These are phyloP conservation scores for Diarsia brunnea DNA, from an alignment of 2,888 invertebrate genomes.

Conservation along the genomic window DNA sequence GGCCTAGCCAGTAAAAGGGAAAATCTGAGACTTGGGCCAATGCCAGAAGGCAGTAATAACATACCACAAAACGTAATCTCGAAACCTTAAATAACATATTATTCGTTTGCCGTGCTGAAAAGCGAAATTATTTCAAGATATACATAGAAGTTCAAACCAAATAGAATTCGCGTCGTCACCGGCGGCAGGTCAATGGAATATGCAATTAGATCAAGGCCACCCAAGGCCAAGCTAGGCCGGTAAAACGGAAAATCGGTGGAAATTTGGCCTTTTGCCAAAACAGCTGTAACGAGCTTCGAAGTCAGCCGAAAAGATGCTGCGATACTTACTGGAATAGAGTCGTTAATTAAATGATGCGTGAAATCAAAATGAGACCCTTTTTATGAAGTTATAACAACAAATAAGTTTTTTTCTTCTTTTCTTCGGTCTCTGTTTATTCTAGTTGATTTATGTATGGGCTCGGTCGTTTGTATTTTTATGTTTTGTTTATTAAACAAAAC, in stretches of 20 bases:
- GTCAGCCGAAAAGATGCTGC: constrained; percentile 54
- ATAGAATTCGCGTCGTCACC: constrained; percentile 42
- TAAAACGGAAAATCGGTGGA: constrained; percentile 55
- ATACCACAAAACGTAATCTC: constrained; percentile 45
- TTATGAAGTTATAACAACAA: constrained; percentile 23
- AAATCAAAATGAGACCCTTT: constrained; percentile 55
- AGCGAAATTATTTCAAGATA: constrained; percentile 36
- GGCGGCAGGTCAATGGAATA: constrained; percentile 56
- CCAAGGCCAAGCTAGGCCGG: constrained; percentile 60
- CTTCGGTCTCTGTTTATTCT: constrained; percentile 9
- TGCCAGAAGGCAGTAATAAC: constrained; percentile 59
- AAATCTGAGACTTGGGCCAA: constrained; percentile 57
- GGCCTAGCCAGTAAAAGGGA: constrained; percentile 57
- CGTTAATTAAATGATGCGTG: constrained; percentile 51
- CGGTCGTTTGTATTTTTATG: constrained; percentile 3
- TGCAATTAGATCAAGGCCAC: constrained; percentile 65
- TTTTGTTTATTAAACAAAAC: background rate
- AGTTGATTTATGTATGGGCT: constrained; percentile 25
- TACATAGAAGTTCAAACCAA: constrained; percentile 21
- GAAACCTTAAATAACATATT: constrained; percentile 41
- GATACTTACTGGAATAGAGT: constrained; percentile 35
- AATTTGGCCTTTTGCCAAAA: constrained; percentile 63
- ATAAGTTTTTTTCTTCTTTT: constrained; percentile 9
- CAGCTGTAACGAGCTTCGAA: constrained; percentile 58
- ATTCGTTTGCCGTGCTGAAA: constrained; percentile 35